These are phyloP conservation scores for Tanypteryx hageni DNA, from an alignment of 2,888 invertebrate species.

Conservation along the genomic window DNA sequence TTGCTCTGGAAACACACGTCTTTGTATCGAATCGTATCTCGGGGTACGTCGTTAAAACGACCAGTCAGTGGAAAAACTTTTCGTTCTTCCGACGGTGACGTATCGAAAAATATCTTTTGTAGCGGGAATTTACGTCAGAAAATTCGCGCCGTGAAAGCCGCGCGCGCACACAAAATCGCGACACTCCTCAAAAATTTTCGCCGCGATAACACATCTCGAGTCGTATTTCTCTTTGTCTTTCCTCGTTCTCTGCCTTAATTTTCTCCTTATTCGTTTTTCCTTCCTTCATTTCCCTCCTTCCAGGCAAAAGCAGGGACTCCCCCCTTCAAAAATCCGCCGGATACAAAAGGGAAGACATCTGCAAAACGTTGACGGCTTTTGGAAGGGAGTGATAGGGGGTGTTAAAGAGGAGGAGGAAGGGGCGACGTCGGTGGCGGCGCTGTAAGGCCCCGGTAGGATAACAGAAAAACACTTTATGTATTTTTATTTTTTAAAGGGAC, in stretches of 20 bases:
- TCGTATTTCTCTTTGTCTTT: background rate
- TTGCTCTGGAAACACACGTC: background rate
- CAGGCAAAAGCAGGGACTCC: background rate
- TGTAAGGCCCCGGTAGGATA: background rate
- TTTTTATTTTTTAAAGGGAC: conserved; percentile 4
- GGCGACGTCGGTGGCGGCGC: background rate
- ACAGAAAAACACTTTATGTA: background rate
- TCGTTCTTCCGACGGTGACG: background rate
- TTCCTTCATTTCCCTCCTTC: too few species aligned
- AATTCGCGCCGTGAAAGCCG: background rate
- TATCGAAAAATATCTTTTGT: conserved; percentile 29
- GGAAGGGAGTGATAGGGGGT: background rate
- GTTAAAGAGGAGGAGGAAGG: background rate
- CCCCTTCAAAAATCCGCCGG: background rate
- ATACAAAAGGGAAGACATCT: background rate
- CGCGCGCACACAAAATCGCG: conserved; percentile 5
- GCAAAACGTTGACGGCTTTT: background rate
- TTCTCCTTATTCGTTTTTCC: too few species aligned
- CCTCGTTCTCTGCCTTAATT: too few species aligned
- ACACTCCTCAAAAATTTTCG: background rate
- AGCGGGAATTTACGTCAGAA: background rate
- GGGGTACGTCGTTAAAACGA: background rate
- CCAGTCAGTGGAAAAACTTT: conserved; percentile 9
- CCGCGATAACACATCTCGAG: conserved; percentile 6
- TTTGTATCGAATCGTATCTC: background rate